Evolutionary conservation across 1,140 invertebrate genomes (phyloP).

Genomic region (Lordiphosa stackelbergi): DNA sequence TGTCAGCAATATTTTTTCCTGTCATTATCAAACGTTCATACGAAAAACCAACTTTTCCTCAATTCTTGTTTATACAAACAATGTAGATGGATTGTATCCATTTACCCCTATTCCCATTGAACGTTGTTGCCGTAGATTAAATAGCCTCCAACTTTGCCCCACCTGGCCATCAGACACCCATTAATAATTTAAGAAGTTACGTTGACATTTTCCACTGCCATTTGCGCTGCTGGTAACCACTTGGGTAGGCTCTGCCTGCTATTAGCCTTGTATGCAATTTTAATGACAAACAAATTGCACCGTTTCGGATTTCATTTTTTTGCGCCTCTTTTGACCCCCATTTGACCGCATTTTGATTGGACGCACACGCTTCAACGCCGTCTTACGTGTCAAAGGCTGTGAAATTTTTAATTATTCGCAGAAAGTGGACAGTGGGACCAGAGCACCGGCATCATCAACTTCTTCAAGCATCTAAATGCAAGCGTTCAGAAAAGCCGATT

Average conservation of each 20-base stretch:
- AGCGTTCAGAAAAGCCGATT: no score
- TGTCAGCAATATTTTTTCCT: no score
- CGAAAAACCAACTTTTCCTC: no score
- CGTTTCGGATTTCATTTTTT: slow-evolving; percentile 26
- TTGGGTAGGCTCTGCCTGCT: slow-evolving; percentile 38
- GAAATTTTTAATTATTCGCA: slow-evolving; percentile 65
- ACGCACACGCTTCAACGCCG: slow-evolving; percentile 54
- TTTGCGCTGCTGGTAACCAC: slow-evolving; percentile 30
- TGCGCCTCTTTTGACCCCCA: slow-evolving; percentile 40
- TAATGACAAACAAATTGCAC: slow-evolving; percentile 73
- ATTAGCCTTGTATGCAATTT: slow-evolving; percentile 75
- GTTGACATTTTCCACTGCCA: slow-evolving; percentile 44
- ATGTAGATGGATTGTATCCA: no score
- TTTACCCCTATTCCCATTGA: background rate
- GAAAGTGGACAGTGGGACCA: background rate
- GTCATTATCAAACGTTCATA: no score
- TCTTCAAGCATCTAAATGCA: no score
- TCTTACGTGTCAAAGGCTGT: slow-evolving; percentile 64
- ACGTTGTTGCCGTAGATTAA: slow-evolving; percentile 29
- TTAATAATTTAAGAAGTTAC: slow-evolving; percentile 56
- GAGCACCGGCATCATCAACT: no score
- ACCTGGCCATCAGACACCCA: slow-evolving; percentile 40
- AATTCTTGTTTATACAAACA: no score
- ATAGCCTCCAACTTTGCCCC: slow-evolving; percentile 30
- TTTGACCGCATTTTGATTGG: slow-evolving; percentile 70